Evolutionary conservation across 2,888 invertebrate species (phyloP), one percentile per base, ranked within the genome.

Genomic region (Heliconius hortense): DNA sequence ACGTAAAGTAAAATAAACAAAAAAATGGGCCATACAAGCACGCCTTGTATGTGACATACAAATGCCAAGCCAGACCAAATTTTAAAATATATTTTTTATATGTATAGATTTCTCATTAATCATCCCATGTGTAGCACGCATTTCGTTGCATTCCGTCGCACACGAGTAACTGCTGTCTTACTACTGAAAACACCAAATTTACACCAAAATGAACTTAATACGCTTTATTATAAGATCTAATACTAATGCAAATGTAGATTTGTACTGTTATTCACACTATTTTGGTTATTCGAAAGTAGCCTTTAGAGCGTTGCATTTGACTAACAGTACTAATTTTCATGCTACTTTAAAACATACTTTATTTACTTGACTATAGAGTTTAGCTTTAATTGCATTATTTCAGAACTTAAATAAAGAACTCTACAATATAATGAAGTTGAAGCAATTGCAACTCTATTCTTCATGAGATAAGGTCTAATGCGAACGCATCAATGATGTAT

Each of bases 61-160:
- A n/a, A 66, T 5, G 66, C 66, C 39, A 13, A 66, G 24, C 15
- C 66, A 43, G 39, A 66, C 66, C 5, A 43, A 66, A 39, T 66
- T 66, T 39, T 15, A 24, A 24, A n/a, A 39, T 66, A 35, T 66
- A 39, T 39, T 39, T 66, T 66, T 43, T 66, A 67, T 67, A 39
- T 67, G 26, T 67, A 69, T 69, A 69, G 56, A 71, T 71, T 71
- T 71, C 59, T 71, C 71, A 71, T 71, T 74, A 71, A 71, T 68
- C 53, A 73, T 76, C 77, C 76, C 76, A 39, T 79, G 77, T 79
- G 73, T 75, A 75, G 68, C 76, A 72, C 71, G 74, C 70, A 73
- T 70, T 77, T 87, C 89, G 88, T 89, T 90, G 91, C 91, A 90
- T 91, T 90, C 90, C 91, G 89, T 87, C 89, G 89, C 90, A 90